These are phyloP conservation scores for Tamandua tetradactyla DNA, from an alignment of 2,797 vertebrate genomes.

Conservation along the genomic window DNA sequence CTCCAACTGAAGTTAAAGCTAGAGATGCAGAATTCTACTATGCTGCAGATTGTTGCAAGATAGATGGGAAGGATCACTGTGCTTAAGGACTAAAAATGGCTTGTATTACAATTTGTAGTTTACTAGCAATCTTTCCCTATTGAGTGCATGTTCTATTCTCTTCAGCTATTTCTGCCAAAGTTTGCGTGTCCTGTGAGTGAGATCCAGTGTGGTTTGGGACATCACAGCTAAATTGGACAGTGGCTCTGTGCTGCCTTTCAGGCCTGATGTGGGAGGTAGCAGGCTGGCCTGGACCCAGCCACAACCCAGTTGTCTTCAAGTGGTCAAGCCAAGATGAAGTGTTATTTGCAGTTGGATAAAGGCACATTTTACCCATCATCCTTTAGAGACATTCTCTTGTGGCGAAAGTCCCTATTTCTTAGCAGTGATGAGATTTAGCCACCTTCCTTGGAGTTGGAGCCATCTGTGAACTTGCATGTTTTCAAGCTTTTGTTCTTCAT, in stretches of 20 bases:
- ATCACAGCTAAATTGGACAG: rapidly evolving
- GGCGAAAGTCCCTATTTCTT: background rate
- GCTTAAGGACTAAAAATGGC: background rate
- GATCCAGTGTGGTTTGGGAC: background rate
- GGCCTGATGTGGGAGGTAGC: background rate
- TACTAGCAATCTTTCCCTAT: background rate
- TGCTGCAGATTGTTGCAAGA: background rate
- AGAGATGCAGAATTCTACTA: background rate
- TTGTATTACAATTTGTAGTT: background rate
- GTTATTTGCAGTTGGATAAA: background rate
- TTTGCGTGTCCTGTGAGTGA: rapidly evolving
- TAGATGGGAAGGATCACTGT: background rate
- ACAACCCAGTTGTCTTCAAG: background rate
- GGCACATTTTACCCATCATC: background rate
- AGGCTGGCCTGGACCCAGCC: background rate
- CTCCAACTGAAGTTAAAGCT: background rate
- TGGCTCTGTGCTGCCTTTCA: background rate
- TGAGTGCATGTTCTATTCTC: background rate
- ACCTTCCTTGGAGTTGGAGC: background rate
- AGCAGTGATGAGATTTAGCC: background rate
- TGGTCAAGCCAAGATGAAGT: background rate
- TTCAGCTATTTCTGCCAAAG: background rate
- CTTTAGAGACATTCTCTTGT: background rate
- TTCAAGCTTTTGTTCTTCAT: background rate
- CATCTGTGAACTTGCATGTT: background rate